Evolutionary conservation across 1,140 invertebrate species (phyloP).

Genomic region (Papilio glaucus): DNA sequence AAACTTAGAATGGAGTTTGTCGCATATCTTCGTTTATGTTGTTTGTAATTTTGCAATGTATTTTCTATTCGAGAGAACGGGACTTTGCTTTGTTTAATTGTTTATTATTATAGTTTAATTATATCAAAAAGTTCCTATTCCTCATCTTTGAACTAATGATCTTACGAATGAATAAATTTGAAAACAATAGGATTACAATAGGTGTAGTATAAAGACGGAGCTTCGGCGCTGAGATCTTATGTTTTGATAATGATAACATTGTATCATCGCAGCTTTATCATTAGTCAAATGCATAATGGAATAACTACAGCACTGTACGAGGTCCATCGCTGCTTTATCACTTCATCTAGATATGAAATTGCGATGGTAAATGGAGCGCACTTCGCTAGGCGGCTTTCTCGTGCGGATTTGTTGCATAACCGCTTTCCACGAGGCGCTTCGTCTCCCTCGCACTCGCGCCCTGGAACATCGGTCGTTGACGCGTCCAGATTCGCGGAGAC

Average conservation of each 20-base stretch:
- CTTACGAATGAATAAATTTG: not conserved
- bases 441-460: slow-evolving; percentile 58
- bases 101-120: not conserved
- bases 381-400: slow-evolving; percentile 64
- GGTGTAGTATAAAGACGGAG: not conserved
- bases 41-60: not conserved
- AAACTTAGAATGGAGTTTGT: not conserved
- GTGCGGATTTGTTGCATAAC: slow-evolving; percentile 72
- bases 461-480: slow-evolving; percentile 69
- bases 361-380: slow-evolving; percentile 44
- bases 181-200: not conserved
- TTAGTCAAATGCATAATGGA: slow-evolving; percentile 21
- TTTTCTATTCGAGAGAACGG: not conserved
- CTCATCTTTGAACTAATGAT: no score
- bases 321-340: slow-evolving; percentile 42
- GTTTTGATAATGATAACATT: not conserved
- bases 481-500: slow-evolving; percentile 46
- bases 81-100: no score
- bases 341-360: slow-evolving; percentile 50
- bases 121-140: no score
- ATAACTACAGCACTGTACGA: not conserved
- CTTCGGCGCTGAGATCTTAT: not conserved
- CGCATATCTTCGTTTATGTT: not conserved
- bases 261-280: slow-evolving; percentile 2
- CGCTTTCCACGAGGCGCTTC: slow-evolving; percentile 71